These are phyloP conservation scores for Azemiops feae DNA, from an alignment of 2,113 vertebrate species.

Conservation along the genomic window DNA sequence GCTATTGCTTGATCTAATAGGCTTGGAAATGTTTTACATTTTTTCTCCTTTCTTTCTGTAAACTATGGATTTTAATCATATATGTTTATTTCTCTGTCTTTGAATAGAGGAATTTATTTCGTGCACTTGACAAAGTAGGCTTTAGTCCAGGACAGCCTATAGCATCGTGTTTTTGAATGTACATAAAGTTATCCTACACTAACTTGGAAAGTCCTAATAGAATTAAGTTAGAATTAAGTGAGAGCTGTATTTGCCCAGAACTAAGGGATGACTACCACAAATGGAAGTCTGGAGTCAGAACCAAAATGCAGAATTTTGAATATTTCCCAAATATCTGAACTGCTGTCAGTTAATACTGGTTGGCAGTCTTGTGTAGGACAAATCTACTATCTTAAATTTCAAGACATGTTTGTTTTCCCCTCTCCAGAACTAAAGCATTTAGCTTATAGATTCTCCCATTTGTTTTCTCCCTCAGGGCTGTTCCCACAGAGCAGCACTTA, in stretches of 20 bases:
- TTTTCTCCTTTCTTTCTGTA: neutral
- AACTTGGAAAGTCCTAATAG: neutral
- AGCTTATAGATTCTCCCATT: neutral
- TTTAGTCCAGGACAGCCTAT: neutral
- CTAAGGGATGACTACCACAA: neutral
- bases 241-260: neutral
- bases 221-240: too few relatives aligned
- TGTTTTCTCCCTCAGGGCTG: neutral
- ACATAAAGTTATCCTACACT: too few relatives aligned
- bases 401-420: neutral
- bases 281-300: neutral
- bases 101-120: neutral
- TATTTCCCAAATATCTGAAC: neutral
- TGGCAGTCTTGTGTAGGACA: neutral
- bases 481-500: neutral
- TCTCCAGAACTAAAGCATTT: neutral
- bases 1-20: neutral
- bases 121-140: neutral
- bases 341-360: neutral
- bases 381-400: neutral
- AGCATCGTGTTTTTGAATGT: too few relatives aligned
- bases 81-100: neutral
- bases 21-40: neutral
- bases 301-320: neutral
- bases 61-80: too few relatives aligned